Evolutionary conservation across 1,140 invertebrate genomes (phyloP).

Genomic region (Steinernema khuongi): DNA sequence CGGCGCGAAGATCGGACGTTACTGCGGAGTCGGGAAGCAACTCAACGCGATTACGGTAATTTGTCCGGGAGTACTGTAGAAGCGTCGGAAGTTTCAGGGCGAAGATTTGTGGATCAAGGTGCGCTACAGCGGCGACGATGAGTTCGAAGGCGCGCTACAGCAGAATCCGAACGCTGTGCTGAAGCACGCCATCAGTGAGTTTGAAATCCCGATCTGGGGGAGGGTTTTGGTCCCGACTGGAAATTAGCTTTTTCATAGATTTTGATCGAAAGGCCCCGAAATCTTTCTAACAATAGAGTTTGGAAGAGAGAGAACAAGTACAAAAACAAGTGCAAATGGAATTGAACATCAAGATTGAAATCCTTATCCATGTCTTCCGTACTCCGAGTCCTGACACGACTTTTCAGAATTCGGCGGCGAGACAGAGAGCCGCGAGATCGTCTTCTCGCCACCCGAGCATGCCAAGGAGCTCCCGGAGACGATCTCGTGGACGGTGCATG

Average conservation of each 20-base stretch:
- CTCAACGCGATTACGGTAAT: slow-evolving; percentile 21
- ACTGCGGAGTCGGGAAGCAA: slow-evolving; percentile 26
- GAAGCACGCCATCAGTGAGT: background rate
- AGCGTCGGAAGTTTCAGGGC: slow-evolving; percentile 14
- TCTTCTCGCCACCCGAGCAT: slow-evolving; percentile 21
- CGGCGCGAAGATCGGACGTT: slow-evolving; percentile 42
- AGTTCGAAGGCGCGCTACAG: background rate
- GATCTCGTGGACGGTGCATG: slow-evolving; percentile 10
- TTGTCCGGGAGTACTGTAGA: background rate
- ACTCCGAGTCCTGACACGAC: slow-evolving; percentile 1
- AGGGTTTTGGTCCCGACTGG: slow-evolving; percentile 33
- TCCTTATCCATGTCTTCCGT: no score
- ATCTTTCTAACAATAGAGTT: no score
- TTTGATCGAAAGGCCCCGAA: no score
- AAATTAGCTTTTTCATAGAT: no score
- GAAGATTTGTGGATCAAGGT: slow-evolving; percentile 27
- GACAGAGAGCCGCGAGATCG: slow-evolving; percentile 30
- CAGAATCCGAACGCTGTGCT: background rate
- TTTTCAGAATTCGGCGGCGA: slow-evolving; percentile 34
- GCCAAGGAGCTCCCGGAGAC: background rate
- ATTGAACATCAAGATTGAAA: no score
- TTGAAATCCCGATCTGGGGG: no score
- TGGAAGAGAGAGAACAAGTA: no score
- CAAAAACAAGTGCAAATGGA: no score
- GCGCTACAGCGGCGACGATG: background rate